phyloP scores from a whole-genome alignment of 2,888 invertebrate genomes.

The Temnothorax rugatulus region DNA sequence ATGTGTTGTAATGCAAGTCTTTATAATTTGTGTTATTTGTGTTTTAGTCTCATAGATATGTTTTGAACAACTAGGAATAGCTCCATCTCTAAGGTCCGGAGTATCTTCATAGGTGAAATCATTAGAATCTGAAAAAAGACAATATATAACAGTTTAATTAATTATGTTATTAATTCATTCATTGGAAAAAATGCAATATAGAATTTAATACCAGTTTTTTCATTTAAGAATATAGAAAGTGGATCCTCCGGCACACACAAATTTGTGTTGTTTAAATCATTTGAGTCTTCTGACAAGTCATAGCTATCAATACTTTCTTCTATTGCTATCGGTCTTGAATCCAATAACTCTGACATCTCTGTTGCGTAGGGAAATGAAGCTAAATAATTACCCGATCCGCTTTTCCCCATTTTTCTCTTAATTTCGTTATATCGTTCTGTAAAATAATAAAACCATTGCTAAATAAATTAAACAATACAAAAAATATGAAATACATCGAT shows the following conservation, averaged over 20 bases:
- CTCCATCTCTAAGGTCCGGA: not conserved
- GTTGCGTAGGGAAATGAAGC: no score
- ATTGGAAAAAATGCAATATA: not conserved
- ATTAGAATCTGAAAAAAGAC: not conserved
- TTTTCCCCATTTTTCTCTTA: not conserved
- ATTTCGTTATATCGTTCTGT: not conserved
- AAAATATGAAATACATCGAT: not conserved
- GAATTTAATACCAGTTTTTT: no score
- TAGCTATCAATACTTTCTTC: not conserved
- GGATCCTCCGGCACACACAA: no score
- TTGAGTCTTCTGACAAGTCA: no score
- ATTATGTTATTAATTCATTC: not conserved
- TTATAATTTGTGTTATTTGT: no score
- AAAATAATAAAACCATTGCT: not conserved
- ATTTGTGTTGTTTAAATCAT: no score
- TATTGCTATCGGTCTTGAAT: not conserved
- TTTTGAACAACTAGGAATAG: not conserved
- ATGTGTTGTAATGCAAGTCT: no score
- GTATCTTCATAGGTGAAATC: not conserved
- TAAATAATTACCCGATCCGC: not conserved
- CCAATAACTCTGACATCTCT: no score
- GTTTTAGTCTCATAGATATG: not conserved
- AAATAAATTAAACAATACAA: not conserved
- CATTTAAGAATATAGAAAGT: no score
- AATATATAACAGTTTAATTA: constrained; percentile 5